Evolutionary conservation across 2,797 vertebrate genomes (phyloP).

Genomic region (Leptatherina wallacei): DNA sequence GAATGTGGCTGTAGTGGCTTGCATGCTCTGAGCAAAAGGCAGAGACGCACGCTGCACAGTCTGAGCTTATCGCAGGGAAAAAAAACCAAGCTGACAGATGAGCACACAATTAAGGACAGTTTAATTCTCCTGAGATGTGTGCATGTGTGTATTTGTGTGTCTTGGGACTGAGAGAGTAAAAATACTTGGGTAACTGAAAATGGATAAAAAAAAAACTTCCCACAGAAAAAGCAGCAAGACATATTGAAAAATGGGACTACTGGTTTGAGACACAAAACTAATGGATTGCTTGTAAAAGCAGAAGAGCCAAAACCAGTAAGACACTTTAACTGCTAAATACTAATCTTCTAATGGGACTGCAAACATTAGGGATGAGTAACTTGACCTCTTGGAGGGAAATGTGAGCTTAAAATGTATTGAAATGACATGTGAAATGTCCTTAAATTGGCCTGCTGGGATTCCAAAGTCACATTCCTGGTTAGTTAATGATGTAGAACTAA

Average conservation of each 20-base stretch:
- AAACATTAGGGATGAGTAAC: background rate
- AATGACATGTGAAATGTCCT: background rate
- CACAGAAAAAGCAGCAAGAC: conserved; percentile 1
- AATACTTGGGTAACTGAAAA: background rate
- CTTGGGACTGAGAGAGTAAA: conserved; percentile 28
- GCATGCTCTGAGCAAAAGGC: conserved; percentile 11
- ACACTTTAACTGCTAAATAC: background rate
- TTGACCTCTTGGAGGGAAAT: background rate
- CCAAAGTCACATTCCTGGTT: background rate
- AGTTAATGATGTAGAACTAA: background rate
- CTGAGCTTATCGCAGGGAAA: background rate
- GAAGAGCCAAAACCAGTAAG: background rate
- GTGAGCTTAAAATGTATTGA: background rate
- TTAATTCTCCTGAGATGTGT: conserved; percentile 20
- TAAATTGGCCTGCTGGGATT: background rate
- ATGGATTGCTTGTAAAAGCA: background rate
- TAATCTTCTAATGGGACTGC: background rate
- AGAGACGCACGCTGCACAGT: background rate
- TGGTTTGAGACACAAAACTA: background rate
- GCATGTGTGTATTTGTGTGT: background rate
- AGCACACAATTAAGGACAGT: background rate
- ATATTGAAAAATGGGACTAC: too few relatives aligned
- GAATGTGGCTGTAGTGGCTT: background rate
- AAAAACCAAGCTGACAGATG: conserved; percentile 8
- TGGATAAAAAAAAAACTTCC: conserved; percentile 1